Base-by-base conservation (phyloP, 2,113 vertebrate genomes). In the Sarotherodon lohbergeri region DNA sequence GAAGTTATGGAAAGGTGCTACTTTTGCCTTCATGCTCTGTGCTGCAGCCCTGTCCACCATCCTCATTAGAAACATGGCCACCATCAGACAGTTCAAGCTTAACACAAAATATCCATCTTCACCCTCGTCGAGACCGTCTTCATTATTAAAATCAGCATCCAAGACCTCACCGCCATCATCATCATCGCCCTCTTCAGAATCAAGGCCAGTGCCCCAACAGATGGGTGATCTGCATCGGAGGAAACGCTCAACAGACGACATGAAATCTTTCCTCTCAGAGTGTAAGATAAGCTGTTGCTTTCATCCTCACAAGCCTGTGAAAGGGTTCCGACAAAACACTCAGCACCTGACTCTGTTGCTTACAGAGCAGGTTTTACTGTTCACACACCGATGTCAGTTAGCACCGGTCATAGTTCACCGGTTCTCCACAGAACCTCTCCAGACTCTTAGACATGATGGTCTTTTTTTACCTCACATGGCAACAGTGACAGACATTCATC, bases 1-100 rank as follows among this genome's bases (percentile, higher is more conserved):
- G 97, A 98, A 98, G 97, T 97, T 98, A 98, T 98, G 98, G 98
- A 98, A 98, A 97, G 94, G 95, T 94, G 97, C 96, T 96, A 97
- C 97, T 96, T 96, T 97, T 90, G 96, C 96, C 96, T 97, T 97
- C 93, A 95, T 98, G 96, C 97, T 98, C 95, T 96, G 97, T 95
- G 97, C 96, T 83, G 96, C 97, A 94, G 89, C 97, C 87, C 95
- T 97, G 88, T 97, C 96, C 93, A 86, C 97, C 94, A 94, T 98
- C 93, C 96, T 98, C 94, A 87, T 96, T 97, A 97, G 92, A 97
- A 97, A 97, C 95, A 95, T 91, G 94, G 90, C 91, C 90, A 81
- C 93, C 2, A 7, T 93, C 24, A 90, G 92, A 92, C 91, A 90
- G 59, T 54, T 92, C 73, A 93, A 59, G 68, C 88, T 85, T 3